Conservation (phyloP, 2,113 vertebrate species). For the Globicephala melas region DNA sequence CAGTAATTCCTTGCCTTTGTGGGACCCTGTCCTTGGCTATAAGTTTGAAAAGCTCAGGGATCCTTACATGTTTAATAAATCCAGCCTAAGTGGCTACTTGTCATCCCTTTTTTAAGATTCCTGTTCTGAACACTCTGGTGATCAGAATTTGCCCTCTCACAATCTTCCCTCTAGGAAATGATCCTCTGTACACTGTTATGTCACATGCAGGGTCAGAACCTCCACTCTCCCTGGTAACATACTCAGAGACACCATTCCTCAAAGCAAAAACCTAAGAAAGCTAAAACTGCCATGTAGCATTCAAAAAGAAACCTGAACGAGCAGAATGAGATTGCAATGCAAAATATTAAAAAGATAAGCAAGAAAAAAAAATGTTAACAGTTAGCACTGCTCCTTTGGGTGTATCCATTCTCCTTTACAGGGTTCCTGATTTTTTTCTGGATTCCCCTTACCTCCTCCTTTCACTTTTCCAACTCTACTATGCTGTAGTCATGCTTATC, state of each 20-base stretch:
- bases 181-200: not conserved
- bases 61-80: not conserved
- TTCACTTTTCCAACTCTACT: not conserved
- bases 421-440: not conserved
- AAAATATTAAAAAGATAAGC: not conserved
- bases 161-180: not conserved
- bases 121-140: not conserved
- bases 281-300: not conserved
- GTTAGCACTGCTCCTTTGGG: not conserved
- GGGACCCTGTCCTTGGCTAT: not conserved
- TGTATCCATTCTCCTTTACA: not conserved
- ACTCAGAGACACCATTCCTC: not conserved
- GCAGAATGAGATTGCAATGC: not conserved
- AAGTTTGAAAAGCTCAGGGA: not conserved
- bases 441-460: not conserved
- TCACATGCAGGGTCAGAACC: not conserved
- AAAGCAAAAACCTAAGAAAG: not conserved
- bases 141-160: not conserved
- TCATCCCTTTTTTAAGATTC: not conserved
- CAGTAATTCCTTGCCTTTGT: not conserved
- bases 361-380: not conserved
- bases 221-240: not conserved
- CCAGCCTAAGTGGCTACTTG: not conserved
- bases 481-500: accelerated
- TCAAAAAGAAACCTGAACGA: not conserved